Evolutionary conservation across 1,140 invertebrate genomes (phyloP).

Genomic region (Mesaphorura yosii): DNA sequence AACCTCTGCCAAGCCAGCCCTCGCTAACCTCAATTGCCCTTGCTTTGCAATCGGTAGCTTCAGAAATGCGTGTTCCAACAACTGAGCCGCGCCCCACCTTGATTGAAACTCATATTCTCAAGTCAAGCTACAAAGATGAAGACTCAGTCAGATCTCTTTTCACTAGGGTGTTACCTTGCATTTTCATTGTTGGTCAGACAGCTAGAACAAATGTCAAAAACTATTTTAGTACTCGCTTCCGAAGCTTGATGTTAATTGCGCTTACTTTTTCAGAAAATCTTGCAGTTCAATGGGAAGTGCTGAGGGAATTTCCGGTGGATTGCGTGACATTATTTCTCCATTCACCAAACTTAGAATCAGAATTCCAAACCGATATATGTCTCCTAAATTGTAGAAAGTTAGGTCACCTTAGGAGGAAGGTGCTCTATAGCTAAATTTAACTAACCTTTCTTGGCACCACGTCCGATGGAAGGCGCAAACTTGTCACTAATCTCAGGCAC

Average conservation of each 20-base stretch:
- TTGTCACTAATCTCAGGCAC: constrained; percentile 32
- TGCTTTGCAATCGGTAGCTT: constrained; percentile 27
- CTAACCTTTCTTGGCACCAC: constrained; percentile 56
- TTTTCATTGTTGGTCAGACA: too few relatives aligned
- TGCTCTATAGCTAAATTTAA: too few relatives aligned
- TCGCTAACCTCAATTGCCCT: too few relatives aligned
- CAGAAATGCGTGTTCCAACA: constrained; percentile 47
- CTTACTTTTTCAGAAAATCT: constrained; percentile 56
- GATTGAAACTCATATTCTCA: constrained; percentile 49
- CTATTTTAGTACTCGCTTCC: neutral
- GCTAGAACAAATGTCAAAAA: too few relatives aligned
- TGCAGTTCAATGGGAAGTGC: constrained; percentile 47
- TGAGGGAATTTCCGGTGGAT: constrained; percentile 42
- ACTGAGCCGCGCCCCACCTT: constrained; percentile 54
- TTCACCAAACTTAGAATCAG: constrained; percentile 46
- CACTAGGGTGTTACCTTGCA: too few relatives aligned
- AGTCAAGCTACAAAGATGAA: constrained; percentile 50
- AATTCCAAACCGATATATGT: constrained; percentile 56
- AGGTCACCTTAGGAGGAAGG: too few relatives aligned
- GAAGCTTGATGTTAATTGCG: neutral
- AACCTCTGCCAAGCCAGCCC: too few relatives aligned
- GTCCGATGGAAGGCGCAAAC: constrained; percentile 44
- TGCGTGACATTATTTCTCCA: constrained; percentile 40
- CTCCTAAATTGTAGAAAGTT: too few relatives aligned
- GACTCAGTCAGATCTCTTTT: too few relatives aligned